Conservation (phyloP, 2,797 vertebrate species). For the Argya squamiceps region DNA sequence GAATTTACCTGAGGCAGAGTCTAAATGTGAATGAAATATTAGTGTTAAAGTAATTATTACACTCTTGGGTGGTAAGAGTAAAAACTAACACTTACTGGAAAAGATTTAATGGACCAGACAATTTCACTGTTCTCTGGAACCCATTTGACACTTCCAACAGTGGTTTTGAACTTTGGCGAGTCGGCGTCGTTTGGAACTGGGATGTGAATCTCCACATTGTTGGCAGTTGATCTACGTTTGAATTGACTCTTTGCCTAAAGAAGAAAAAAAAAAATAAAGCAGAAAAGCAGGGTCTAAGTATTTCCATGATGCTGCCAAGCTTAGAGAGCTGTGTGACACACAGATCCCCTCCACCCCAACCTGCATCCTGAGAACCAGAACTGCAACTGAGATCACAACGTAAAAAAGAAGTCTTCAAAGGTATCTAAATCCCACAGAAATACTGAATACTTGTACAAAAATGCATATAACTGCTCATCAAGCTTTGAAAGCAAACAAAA, state of each 20-base stretch:
- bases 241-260: constrained; percentile 97
- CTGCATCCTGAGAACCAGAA: background rate
- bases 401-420: background rate
- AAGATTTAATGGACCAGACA: constrained; percentile 99
- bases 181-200: constrained; percentile 97
- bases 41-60: background rate
- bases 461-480: rapidly evolving
- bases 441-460: background rate
- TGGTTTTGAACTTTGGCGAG: constrained; percentile 98
- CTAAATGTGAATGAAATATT: background rate
- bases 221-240: constrained; percentile 95
- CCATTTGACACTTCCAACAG: constrained; percentile 98
- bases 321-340: background rate
- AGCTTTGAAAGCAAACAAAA: background rate
- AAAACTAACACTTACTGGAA: constrained; percentile 85
- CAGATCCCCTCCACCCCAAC: background rate
- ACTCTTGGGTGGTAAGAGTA: background rate
- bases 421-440: background rate
- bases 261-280: background rate
- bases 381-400: rapidly evolving
- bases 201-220: constrained; percentile 99
- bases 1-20: background rate
- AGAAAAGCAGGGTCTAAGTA: background rate
- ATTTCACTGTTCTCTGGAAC: constrained; percentile 98
- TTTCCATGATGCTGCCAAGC: background rate